A percentile compares a stretch with the other conserved stretches of the same genome.
Conservation (phyloP, 2,888 invertebrate species). For the Antheraea yamamai region DNA sequence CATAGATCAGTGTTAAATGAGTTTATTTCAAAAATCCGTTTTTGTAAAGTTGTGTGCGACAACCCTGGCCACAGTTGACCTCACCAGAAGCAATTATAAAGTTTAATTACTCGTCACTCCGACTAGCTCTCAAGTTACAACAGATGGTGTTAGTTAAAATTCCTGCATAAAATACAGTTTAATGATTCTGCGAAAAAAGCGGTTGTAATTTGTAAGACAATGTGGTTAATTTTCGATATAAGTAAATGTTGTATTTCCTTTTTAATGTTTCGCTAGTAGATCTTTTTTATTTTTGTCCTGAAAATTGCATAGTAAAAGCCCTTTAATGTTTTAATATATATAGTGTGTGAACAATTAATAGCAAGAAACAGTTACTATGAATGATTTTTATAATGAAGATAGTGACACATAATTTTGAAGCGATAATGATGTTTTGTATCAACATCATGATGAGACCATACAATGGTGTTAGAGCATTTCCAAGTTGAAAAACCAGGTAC, state of each 20-base stretch:
- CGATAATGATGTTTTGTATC: too few species aligned
- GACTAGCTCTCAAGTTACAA: slow-evolving; percentile 33
- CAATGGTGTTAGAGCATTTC: too few species aligned
- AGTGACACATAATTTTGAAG: too few species aligned
- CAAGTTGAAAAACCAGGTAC: too few species aligned
- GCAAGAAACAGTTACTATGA: too few species aligned
- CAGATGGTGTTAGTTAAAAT: slow-evolving; percentile 27
- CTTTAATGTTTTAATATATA: too few species aligned
- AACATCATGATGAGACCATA: too few species aligned
- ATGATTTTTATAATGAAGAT: too few species aligned
- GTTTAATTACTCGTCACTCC: slow-evolving; percentile 56
- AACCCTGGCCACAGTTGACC: slow-evolving; percentile 34
- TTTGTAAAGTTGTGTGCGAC: background rate
- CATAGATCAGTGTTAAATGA: background rate
- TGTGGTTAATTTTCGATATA: background rate
- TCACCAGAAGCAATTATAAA: slow-evolving; percentile 56
- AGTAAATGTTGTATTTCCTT: background rate
- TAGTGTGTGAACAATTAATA: too few species aligned
- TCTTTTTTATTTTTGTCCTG: too few species aligned
- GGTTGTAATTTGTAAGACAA: background rate
- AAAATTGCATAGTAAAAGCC: too few species aligned
- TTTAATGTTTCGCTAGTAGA: background rate
- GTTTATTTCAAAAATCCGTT: background rate
- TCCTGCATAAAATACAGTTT: slow-evolving; percentile 4
- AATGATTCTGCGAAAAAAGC: background rate